Evolutionary conservation across 2,888 invertebrate genomes (phyloP).

Genomic region (Tanaodytes sp.): DNA sequence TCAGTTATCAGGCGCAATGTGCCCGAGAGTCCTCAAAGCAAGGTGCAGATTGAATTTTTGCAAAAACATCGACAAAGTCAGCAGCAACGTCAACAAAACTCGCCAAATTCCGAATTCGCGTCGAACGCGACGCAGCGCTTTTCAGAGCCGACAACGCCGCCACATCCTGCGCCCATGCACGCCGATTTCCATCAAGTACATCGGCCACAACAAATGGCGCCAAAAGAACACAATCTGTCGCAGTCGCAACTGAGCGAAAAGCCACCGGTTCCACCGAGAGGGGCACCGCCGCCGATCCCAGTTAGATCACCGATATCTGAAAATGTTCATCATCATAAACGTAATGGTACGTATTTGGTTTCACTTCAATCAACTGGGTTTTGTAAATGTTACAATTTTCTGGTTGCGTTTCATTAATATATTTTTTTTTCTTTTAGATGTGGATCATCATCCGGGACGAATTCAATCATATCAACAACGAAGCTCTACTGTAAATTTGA

Average conservation of each 20-base stretch:
- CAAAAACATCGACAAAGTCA: conserved; percentile 68
- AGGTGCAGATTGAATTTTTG: conserved; percentile 67
- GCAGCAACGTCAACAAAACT: conserved; percentile 68
- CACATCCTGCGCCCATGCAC: conserved; percentile 71
- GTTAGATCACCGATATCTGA: conserved; percentile 72
- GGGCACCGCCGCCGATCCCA: conserved; percentile 77
- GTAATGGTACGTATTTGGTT: conserved; percentile 68
- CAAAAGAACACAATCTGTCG: conserved; percentile 59
- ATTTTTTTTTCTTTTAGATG: conserved; percentile 56
- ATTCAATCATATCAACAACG: conserved; percentile 69
- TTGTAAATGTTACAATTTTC: too few species aligned
- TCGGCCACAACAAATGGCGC: conserved; percentile 65
- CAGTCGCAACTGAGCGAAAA: conserved; percentile 71
- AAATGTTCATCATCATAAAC: conserved; percentile 65
- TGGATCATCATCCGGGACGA: conserved; percentile 65
- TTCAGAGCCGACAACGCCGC: conserved; percentile 42
- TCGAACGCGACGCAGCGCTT: conserved; percentile 38
- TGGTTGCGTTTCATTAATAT: not conserved
- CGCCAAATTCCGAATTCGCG: conserved; percentile 61
- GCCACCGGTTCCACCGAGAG: conserved; percentile 77
- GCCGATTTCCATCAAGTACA: conserved; percentile 75
- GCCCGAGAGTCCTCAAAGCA: conserved; percentile 62
- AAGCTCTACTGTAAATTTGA: conserved; percentile 65
- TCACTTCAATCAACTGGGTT: too few species aligned
- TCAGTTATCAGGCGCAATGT: conserved; percentile 70